Percentiles rank a stretch among this genome's conserved stretches.
These are phyloP conservation scores for Ophion ventricosus DNA, from an alignment of 2,888 invertebrate genomes.

Conservation along the genomic window DNA sequence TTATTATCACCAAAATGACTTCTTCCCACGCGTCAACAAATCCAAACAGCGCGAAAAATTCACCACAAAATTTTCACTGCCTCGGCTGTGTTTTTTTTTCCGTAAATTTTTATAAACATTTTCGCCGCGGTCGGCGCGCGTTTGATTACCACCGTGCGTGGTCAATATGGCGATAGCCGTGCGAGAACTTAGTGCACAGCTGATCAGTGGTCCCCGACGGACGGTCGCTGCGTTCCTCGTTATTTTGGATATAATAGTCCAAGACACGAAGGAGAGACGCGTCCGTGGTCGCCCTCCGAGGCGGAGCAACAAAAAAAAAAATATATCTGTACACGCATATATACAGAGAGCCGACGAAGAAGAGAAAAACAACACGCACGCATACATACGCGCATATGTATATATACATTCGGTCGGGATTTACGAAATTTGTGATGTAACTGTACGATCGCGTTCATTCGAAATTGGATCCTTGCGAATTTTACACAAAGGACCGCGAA, in stretches of 20 bases:
- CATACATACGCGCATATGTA: constrained; percentile 18
- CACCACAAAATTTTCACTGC: neutral
- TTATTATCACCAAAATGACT: neutral
- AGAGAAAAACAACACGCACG: constrained; percentile 9
- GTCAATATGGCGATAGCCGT: constrained; percentile 53
- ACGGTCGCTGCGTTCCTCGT: constrained; percentile 71
- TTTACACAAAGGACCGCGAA: constrained; percentile 11
- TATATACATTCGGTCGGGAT: constrained; percentile 23
- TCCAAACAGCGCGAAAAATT: neutral
- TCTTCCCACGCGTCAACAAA: neutral
- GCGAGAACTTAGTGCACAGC: constrained; percentile 77
- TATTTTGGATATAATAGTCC: constrained; percentile 61
- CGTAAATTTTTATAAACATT: neutral
- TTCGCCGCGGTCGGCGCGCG: neutral
- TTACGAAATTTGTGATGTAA: constrained; percentile 50
- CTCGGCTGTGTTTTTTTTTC: neutral
- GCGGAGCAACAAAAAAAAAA: constrained; percentile 22
- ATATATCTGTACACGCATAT: constrained; percentile 35
- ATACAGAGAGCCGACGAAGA: constrained; percentile 14
- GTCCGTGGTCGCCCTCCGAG: constrained; percentile 31
- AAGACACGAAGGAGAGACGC: constrained; percentile 46
- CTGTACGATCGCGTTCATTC: constrained; percentile 31
- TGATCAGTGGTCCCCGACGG: constrained; percentile 78
- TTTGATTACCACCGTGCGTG: constrained; percentile 4
- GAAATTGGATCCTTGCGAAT: constrained; percentile 35